Percentiles rank a stretch among this genome's conserved stretches.
Evolutionary conservation across 2,113 vertebrate genomes (phyloP).

Genomic region (Pavo muticus): DNA sequence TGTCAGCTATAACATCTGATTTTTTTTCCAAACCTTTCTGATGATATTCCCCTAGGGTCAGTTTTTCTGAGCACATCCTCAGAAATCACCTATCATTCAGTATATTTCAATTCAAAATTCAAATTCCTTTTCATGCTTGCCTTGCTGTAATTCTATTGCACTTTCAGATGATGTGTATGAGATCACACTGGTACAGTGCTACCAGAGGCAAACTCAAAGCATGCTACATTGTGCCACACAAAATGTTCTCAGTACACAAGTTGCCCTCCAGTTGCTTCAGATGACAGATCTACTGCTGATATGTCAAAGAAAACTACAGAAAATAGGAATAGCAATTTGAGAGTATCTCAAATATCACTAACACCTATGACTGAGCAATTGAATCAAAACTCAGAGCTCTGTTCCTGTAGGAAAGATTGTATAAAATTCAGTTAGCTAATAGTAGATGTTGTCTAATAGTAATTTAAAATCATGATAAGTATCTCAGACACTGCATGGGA

Average conservation of each 20-base stretch:
- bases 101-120: neutral
- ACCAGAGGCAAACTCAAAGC: neutral
- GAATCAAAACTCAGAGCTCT: neutral
- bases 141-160: neutral
- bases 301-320: neutral
- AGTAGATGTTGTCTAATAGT: neutral
- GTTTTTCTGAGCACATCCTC: neutral
- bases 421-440: neutral
- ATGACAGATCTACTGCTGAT: neutral
- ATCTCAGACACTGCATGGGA: neutral
- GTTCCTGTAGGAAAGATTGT: neutral
- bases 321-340: neutral
- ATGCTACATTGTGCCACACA: neutral
- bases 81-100: neutral
- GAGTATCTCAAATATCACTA: neutral
- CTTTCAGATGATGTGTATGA: neutral
- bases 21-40: slow-evolving; percentile 16
- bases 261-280: neutral
- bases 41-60: neutral
- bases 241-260: neutral
- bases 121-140: neutral
- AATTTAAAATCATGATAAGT: neutral
- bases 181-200: neutral
- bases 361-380: neutral
- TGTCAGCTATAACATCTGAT: slow-evolving; percentile 9